Evolutionary conservation across 2,113 vertebrate species (phyloP).

Genomic region (Tylochromis polylepis): DNA sequence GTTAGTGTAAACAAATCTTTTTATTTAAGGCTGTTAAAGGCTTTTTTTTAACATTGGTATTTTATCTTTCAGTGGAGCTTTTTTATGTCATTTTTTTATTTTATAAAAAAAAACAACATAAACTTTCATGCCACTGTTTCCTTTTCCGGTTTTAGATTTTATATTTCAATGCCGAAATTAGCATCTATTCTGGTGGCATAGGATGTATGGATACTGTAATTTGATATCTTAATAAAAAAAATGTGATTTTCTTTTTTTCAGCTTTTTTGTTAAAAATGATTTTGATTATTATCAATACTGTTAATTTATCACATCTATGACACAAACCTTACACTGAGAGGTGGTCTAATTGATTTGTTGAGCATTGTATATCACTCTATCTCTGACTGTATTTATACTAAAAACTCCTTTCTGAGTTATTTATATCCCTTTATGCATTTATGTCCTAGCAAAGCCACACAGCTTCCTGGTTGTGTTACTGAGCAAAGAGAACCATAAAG

Average conservation of each 20-base stretch:
- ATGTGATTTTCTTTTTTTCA: not conserved
- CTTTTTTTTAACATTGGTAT: not conserved
- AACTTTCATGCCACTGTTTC: not conserved
- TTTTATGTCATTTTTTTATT: not conserved
- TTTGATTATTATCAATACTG: not conserved
- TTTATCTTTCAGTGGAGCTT: not conserved
- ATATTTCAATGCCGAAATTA: not conserved
- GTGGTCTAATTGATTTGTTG: not conserved
- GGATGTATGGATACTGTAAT: not conserved
- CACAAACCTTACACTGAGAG: not conserved
- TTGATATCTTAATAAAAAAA: not conserved
- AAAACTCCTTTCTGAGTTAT: not conserved
- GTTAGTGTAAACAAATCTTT: not conserved
- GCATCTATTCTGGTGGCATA: not conserved
- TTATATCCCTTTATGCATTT: not conserved
- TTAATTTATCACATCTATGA: not conserved
- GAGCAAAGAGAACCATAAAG: slow-evolving; percentile 3
- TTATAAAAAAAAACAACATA: not conserved
- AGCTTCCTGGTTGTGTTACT: not conserved
- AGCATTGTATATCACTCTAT: not conserved
- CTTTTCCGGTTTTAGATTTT: not conserved
- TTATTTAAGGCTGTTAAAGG: not conserved
- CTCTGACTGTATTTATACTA: not conserved
- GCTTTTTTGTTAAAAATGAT: not conserved
- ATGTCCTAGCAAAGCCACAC: not conserved